Evolutionary conservation across 2,113 vertebrate genomes (phyloP).

Genomic region (Seriola rivoliana): DNA sequence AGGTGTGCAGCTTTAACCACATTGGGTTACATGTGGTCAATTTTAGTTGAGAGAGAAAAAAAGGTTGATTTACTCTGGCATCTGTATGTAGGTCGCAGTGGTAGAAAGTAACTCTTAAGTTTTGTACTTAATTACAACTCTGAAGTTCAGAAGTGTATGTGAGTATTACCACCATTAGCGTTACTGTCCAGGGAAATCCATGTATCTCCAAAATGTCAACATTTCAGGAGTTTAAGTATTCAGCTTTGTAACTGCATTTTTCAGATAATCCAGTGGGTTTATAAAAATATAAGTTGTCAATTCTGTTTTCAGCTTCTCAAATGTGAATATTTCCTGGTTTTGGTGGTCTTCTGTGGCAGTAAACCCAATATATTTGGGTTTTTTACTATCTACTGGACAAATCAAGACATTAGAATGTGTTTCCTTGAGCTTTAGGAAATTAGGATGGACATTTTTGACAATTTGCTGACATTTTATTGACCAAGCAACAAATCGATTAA

Average conservation of each 20-base stretch:
- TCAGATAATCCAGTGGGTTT: too few relatives aligned
- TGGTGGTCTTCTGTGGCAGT: too few relatives aligned
- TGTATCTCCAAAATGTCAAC: background rate
- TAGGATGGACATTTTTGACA: too few relatives aligned
- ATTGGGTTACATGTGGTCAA: background rate
- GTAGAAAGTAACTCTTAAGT: background rate
- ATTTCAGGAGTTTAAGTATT: background rate
- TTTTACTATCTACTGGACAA: too few relatives aligned
- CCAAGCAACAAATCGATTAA: too few relatives aligned
- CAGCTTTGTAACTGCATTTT: too few relatives aligned
- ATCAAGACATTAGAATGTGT: background rate
- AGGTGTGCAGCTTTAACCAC: slow-evolving; percentile 17
- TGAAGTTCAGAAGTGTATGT: background rate
- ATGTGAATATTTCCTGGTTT: too few relatives aligned
- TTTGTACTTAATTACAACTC: background rate
- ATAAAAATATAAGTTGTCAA: too few relatives aligned
- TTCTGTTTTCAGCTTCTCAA: too few relatives aligned
- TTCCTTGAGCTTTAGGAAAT: background rate
- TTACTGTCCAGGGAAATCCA: background rate
- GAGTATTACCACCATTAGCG: background rate
- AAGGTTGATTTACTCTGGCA: slow-evolving; percentile 1
- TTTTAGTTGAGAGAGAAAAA: background rate
- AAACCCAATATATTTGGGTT: too few relatives aligned
- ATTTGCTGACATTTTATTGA: too few relatives aligned
- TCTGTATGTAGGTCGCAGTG: background rate